Conservation (phyloP, 2,797 vertebrate genomes). For the Synanceia verrucosa region DNA sequence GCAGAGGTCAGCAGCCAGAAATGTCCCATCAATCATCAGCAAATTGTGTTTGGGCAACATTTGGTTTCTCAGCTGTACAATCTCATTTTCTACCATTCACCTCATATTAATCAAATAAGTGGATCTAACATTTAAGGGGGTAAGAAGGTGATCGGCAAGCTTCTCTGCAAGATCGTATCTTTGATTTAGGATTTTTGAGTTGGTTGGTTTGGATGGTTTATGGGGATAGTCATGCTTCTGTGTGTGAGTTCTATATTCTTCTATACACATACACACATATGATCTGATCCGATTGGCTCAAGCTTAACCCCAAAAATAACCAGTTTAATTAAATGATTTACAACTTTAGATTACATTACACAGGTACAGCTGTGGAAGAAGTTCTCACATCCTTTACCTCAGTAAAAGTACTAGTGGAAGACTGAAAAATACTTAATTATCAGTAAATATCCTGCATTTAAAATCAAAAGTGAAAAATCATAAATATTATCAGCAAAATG, state of each 20-base stretch:
- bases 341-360: background rate
- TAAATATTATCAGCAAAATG: no score
- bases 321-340: conserved; percentile 4
- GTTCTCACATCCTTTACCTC: background rate
- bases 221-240: conserved; percentile 11
- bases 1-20: conserved; percentile 71
- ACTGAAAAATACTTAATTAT: no score
- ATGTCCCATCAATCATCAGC: conserved; percentile 56
- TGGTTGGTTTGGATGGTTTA: conserved; percentile 10
- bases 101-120: conserved; percentile 48
- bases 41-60: conserved; percentile 35
- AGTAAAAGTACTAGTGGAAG: background rate
- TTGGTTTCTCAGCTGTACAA: conserved; percentile 33
- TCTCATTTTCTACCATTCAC: conserved; percentile 31
- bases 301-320: conserved; percentile 8
- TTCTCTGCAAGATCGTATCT: conserved; percentile 57
- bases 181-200: conserved; percentile 64
- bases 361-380: background rate
- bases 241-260: background rate
- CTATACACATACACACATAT: background rate
- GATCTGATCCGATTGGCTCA: conserved; percentile 12
- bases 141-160: conserved; percentile 34
- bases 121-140: conserved; percentile 41
- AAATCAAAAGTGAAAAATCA: no score
- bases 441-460: no score